Evolutionary conservation across 2,113 vertebrate species (phyloP).

Genomic region (Tinamus guttatus): DNA sequence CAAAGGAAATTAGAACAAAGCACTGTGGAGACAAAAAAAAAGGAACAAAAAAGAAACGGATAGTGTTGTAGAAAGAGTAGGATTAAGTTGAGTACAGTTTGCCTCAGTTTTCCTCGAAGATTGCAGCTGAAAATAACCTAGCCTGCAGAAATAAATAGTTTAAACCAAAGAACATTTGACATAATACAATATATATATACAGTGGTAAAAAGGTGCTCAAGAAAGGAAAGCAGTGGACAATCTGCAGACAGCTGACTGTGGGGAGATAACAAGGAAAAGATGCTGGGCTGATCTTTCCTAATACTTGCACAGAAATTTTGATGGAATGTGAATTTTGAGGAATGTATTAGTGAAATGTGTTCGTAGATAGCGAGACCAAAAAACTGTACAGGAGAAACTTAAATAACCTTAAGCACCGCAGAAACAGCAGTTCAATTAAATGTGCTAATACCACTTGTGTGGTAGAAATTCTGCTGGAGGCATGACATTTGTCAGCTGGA

Average conservation of each 20-base stretch:
- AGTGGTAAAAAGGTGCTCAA: background rate
- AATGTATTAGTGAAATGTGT: background rate
- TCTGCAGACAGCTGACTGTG: background rate
- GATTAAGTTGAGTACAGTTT: background rate
- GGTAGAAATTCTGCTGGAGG: background rate
- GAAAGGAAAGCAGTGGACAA: background rate
- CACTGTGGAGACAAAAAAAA: background rate
- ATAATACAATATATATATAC: background rate
- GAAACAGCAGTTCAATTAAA: background rate
- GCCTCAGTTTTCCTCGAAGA: background rate
- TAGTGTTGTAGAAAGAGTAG: background rate
- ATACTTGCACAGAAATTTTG: background rate
- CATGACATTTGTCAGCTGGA: background rate
- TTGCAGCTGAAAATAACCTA: background rate
- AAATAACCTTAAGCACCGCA: background rate
- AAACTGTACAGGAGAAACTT: background rate
- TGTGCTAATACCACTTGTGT: background rate
- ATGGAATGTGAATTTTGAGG: too few species aligned
- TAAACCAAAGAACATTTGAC: background rate
- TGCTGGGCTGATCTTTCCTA: background rate
- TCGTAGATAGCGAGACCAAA: background rate
- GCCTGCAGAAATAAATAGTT: background rate
- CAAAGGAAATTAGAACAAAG: constrained; percentile 29
- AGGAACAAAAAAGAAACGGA: background rate
- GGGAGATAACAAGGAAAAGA: background rate